Evolutionary conservation across 2,797 vertebrate genomes (phyloP).

Genomic region (Melanotaenia nigrans): DNA sequence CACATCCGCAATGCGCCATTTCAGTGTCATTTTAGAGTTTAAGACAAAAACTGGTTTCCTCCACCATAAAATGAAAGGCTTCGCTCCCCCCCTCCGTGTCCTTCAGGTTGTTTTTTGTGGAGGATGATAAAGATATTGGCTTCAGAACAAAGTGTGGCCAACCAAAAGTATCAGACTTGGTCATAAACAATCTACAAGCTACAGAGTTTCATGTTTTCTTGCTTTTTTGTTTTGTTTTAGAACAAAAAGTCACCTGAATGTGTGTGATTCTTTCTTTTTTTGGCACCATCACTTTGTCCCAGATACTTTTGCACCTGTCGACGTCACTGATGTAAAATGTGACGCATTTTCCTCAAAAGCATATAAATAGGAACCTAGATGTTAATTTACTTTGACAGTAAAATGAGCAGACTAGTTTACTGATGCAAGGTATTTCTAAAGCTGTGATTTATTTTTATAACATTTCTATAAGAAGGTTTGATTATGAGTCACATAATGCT

Average conservation of each 20-base stretch:
- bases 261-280: constrained; percentile 3
- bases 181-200: constrained; percentile 32
- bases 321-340: constrained; percentile 7
- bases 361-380: neutral
- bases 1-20: constrained; percentile 15
- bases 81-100: constrained; percentile 17
- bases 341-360: constrained; percentile 31
- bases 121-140: constrained; percentile 26
- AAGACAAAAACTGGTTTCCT: neutral
- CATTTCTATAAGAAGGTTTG: constrained; percentile 10
- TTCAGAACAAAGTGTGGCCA: constrained; percentile 7
- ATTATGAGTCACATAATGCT: neutral
- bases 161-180: constrained; percentile 9
- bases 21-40: neutral
- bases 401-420: constrained; percentile 10
- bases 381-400: constrained; percentile 15
- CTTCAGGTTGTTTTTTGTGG: constrained; percentile 26
- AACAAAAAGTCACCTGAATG: constrained; percentile 10
- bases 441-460: constrained; percentile 14
- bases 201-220: constrained; percentile 5
- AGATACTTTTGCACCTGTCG: constrained; percentile 14
- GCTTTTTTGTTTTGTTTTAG: neutral
- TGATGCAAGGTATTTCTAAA: constrained; percentile 6
- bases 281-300: constrained; percentile 37
- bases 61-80: constrained; percentile 28